phyloP scores from a whole-genome alignment of 2,797 vertebrate genomes.

The Muraenolepis orangiensis region DNA sequence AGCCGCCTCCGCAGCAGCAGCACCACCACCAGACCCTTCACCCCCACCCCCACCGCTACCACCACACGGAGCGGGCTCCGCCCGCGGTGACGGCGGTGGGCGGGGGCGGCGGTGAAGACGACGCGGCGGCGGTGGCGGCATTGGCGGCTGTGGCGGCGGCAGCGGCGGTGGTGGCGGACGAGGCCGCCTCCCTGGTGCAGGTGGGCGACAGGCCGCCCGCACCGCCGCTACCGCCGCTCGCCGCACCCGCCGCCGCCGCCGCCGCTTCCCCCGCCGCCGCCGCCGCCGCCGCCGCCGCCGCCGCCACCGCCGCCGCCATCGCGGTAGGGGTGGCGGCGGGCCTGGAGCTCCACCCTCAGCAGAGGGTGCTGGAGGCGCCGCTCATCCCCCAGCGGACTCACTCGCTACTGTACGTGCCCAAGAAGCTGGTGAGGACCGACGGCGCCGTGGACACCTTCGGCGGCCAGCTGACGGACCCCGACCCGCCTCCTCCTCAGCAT shows the following conservation, averaged over 20 bases:
- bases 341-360: constrained; percentile 87
- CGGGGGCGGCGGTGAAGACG: constrained; percentile 80
- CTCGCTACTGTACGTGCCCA: constrained; percentile 97
- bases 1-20: constrained; percentile 54
- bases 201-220: constrained; percentile 54
- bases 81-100: constrained; percentile 81
- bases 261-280: not conserved
- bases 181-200: constrained; percentile 89
- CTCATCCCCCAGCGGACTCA: constrained; percentile 99
- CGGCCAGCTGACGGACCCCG: constrained; percentile 65
- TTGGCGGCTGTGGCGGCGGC: constrained; percentile 83
- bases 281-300: not conserved
- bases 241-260: not conserved
- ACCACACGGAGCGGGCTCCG: constrained; percentile 85
- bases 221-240: not conserved
- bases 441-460: constrained; percentile 80
- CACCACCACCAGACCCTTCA: constrained; percentile 74
- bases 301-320: not conserved
- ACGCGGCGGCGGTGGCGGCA: constrained; percentile 86
- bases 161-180: constrained; percentile 87
- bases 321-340: constrained; percentile 59
- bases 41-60: constrained; percentile 82
- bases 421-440: constrained; percentile 92
- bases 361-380: constrained; percentile 90
- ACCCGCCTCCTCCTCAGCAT: not conserved